A percentile compares a stretch with the other conserved stretches of the same genome.
Evolutionary conservation across 2,113 vertebrate species (phyloP).

Genomic region (Lophotis ruficrista): DNA sequence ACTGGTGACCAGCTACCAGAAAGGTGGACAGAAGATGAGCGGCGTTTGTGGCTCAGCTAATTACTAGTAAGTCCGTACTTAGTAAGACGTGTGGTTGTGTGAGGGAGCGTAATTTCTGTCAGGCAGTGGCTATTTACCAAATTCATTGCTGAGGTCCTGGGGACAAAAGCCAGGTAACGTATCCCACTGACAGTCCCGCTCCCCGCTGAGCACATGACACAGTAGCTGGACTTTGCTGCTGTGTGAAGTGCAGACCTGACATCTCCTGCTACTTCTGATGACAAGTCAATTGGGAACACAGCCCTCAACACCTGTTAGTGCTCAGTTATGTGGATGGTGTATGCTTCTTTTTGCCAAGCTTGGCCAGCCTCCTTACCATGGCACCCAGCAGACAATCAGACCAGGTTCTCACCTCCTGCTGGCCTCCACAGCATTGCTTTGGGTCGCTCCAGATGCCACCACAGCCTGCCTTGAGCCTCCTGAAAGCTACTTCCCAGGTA

Average conservation of each 20-base stretch:
- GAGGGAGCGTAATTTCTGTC: neutral
- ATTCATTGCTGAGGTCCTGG: neutral
- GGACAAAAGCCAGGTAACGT: neutral
- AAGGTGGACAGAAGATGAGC: neutral
- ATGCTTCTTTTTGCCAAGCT: neutral
- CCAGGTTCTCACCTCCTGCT: neutral
- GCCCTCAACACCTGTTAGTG: neutral
- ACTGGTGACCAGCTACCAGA: neutral
- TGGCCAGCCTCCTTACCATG: accelerated
- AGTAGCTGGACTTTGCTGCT: neutral
- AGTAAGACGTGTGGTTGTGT: accelerated
- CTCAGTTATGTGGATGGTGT: neutral
- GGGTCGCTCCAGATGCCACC: neutral
- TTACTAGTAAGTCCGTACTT: neutral
- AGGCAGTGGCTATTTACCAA: neutral
- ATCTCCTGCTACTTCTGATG: neutral
- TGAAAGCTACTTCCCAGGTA: neutral
- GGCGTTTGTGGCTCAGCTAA: neutral
- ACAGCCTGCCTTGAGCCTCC: neutral
- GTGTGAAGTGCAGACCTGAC: neutral
- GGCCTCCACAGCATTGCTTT: neutral
- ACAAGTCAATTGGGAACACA: neutral
- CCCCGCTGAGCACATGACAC: accelerated
- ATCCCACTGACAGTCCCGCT: neutral
- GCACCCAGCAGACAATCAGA: neutral